Conservation (phyloP, 2,888 invertebrate species). For the Abrostola triplasia region DNA sequence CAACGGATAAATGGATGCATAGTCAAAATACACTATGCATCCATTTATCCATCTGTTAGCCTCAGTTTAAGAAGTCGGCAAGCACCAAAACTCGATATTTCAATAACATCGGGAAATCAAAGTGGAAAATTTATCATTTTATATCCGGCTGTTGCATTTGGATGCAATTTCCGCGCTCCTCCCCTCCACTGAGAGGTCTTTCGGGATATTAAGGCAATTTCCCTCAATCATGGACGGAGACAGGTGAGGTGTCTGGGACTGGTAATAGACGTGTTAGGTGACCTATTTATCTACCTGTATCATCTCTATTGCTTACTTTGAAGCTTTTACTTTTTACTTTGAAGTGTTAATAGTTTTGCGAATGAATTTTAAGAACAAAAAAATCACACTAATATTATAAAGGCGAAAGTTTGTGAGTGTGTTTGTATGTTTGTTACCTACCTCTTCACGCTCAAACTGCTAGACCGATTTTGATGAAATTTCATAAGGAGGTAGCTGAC, state of each 20-base stretch:
- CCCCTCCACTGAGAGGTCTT: conserved; percentile 35
- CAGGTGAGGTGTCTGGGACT: conserved; percentile 24
- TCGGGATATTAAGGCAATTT: conserved; percentile 61
- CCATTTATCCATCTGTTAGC: not conserved
- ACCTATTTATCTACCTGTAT: not conserved
- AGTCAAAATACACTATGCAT: not conserved
- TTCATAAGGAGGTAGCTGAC: too few species aligned
- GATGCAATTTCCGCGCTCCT: conserved; percentile 53
- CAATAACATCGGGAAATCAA: conserved; percentile 45
- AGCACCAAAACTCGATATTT: conserved; percentile 34
- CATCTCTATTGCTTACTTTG: not conserved
- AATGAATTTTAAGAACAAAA: too few species aligned
- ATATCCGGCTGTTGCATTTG: conserved; percentile 56
- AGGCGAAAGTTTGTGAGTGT: too few species aligned
- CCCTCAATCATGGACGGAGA: conserved; percentile 32
- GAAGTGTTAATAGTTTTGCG: too few species aligned
- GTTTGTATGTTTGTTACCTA: too few species aligned
- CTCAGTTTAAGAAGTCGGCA: not conserved
- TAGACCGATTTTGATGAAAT: too few species aligned
- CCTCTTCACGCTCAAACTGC: too few species aligned
- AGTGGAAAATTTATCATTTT: conserved; percentile 55
- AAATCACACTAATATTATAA: too few species aligned
- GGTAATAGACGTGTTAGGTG: conserved; percentile 20
- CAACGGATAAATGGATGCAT: too few species aligned
- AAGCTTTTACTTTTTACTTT: too few species aligned